Evolutionary conservation across 2,888 invertebrate species (phyloP).

Genomic region (Calephelis perditalis): DNA sequence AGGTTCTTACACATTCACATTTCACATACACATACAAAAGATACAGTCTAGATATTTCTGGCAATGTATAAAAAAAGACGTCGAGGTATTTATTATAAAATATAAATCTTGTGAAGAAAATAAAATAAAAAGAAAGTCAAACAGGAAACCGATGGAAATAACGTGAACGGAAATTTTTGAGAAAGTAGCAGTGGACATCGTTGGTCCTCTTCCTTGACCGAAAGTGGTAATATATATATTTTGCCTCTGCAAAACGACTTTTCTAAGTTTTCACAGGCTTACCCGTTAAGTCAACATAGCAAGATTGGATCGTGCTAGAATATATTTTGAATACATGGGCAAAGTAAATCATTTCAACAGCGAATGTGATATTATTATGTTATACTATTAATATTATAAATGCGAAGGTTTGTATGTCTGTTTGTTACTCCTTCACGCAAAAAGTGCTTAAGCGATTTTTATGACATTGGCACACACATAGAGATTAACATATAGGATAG

Average conservation of each 20-base stretch:
- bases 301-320: slow-evolving; percentile 22
- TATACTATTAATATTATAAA: slow-evolving; percentile 9
- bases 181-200: slow-evolving; percentile 36
- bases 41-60: slow-evolving; percentile 22
- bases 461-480: too few relatives aligned
- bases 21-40: too few relatives aligned
- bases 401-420: too few relatives aligned
- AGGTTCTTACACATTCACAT: slow-evolving; percentile 31
- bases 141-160: slow-evolving; percentile 38
- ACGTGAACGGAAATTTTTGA: slow-evolving; percentile 38
- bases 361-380: slow-evolving; percentile 29
- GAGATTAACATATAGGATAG: too few relatives aligned
- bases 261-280: slow-evolving; percentile 36
- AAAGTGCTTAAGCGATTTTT: too few relatives aligned
- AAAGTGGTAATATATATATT: too few relatives aligned
- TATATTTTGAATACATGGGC: slow-evolving; percentile 27
- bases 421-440: too few relatives aligned
- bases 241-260: slow-evolving; percentile 31
- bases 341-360: slow-evolving; percentile 29
- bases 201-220: slow-evolving; percentile 31
- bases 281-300: slow-evolving; percentile 28
- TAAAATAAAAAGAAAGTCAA: slow-evolving; percentile 23
- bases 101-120: slow-evolving; percentile 37
- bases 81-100: slow-evolving; percentile 35
- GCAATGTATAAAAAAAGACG: slow-evolving; percentile 16